Percentiles rank a stretch among this genome's conserved stretches.
phyloP scores from a whole-genome alignment of 2,888 invertebrate genomes.

The Blastobasis adustella region DNA sequence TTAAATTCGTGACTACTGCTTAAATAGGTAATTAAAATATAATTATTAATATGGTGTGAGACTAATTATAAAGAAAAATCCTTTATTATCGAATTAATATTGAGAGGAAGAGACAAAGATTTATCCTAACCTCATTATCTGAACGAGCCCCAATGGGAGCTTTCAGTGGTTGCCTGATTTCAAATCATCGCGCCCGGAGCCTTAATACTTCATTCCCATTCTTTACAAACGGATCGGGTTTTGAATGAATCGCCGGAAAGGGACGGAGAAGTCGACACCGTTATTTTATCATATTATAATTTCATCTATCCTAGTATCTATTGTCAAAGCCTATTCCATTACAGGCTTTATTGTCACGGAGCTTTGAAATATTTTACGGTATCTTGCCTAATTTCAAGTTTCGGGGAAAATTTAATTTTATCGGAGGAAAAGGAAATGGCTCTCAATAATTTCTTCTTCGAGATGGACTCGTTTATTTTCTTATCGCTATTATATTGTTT shows the following conservation, averaged over 20 bases:
- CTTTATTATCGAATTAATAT: no score
- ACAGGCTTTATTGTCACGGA: constrained; percentile 21
- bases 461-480: no score
- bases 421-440: no score
- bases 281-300: constrained; percentile 25
- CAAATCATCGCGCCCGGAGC: constrained; percentile 43
- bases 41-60: no score
- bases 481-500: no score
- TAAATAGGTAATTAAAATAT: no score
- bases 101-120: no score
- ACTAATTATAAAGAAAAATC: no score
- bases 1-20: no score
- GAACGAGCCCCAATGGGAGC: constrained; percentile 29
- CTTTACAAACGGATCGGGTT: constrained; percentile 52
- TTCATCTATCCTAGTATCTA: not conserved
- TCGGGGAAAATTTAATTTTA: no score
- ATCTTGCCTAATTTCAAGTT: no score
- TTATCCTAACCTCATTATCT: not conserved
- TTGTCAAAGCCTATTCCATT: not conserved
- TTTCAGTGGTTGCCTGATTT: constrained; percentile 27
- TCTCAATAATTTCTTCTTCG: no score
- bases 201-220: constrained; percentile 53
- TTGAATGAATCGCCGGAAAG: constrained; percentile 39
- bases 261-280: constrained; percentile 38
- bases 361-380: constrained; percentile 2